Conservation (phyloP, 2,888 invertebrate species). For the Athalia circularis region DNA sequence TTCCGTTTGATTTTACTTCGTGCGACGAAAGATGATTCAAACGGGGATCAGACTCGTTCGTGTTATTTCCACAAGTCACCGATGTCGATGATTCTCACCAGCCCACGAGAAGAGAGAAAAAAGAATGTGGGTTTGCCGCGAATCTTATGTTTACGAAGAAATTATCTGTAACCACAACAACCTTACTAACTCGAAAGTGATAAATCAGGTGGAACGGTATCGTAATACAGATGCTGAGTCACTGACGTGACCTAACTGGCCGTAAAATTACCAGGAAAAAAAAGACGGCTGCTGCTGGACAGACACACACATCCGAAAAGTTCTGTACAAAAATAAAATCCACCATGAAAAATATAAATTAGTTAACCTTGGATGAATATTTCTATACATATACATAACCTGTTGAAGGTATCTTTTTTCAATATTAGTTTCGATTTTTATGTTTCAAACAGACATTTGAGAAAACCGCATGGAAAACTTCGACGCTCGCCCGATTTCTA, state of each 20-base stretch:
- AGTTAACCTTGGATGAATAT: not conserved
- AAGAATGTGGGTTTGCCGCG: too few species aligned
- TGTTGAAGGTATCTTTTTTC: not conserved
- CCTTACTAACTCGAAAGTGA: not conserved
- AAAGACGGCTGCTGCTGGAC: not conserved
- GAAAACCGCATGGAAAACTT: too few species aligned
- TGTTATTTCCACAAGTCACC: too few species aligned
- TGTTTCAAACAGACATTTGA: not conserved
- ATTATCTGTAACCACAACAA: not conserved
- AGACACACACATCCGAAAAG: not conserved
- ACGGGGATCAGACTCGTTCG: too few species aligned
- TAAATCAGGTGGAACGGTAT: conserved; percentile 1
- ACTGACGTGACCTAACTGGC: not conserved
- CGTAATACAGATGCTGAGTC: not conserved
- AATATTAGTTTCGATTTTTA: not conserved
- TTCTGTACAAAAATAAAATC: not conserved
- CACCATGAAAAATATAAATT: not conserved
- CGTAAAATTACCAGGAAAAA: not conserved
- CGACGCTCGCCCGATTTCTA: too few species aligned
- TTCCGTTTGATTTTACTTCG: too few species aligned
- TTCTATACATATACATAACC: not conserved
- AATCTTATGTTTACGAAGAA: too few species aligned
- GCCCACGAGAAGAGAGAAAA: too few species aligned
- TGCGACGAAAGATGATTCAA: too few species aligned
- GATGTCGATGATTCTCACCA: too few species aligned